Evolutionary conservation across 2,797 vertebrate genomes (phyloP).

Genomic region (Brotogeris chrysoptera): DNA sequence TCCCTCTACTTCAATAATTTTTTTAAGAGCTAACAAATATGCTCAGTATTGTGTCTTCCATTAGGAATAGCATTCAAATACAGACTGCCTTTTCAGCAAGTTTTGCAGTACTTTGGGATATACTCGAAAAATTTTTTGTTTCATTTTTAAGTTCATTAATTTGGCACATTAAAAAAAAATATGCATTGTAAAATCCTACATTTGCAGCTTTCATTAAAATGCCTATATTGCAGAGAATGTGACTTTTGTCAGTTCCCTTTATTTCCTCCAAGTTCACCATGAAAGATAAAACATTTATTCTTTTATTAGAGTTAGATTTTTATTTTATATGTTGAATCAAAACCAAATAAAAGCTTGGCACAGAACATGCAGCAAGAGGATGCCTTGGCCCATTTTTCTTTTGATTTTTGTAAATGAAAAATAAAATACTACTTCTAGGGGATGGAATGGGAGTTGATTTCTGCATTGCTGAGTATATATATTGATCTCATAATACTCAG

Average conservation of each 20-base stretch:
- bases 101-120: neutral
- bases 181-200: neutral
- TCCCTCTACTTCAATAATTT: neutral
- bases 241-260: neutral
- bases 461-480: neutral
- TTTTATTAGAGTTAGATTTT: neutral
- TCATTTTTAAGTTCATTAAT: conserved; percentile 19
- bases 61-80: neutral
- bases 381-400: neutral
- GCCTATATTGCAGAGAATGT: neutral
- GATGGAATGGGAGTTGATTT: neutral
- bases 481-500: neutral
- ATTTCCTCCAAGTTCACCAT: neutral
- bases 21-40: neutral
- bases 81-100: conserved; percentile 4
- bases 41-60: neutral
- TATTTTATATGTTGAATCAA: neutral
- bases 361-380: neutral
- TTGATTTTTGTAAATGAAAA: neutral
- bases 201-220: neutral
- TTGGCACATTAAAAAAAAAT: neutral
- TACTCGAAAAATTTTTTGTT: neutral
- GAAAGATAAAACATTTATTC: neutral
- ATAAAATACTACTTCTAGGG: neutral
- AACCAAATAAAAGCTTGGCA: neutral